These are phyloP conservation scores for Melanostigma gelatinosum DNA, from an alignment of 2,113 vertebrate genomes.

Conservation along the genomic window DNA sequence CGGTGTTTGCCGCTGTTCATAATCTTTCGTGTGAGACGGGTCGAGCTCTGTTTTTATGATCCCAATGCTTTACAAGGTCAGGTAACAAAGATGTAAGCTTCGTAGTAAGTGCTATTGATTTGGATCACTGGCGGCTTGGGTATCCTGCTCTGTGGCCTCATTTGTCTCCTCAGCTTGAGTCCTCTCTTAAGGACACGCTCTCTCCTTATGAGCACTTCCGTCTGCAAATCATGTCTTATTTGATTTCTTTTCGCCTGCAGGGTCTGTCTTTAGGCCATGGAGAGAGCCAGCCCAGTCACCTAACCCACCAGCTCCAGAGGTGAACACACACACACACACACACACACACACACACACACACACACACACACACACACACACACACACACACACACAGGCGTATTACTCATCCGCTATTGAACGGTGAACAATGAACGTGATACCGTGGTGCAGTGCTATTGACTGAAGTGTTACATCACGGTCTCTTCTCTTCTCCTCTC, in stretches of 20 bases:
- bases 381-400: constrained; percentile 11
- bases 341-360: constrained; percentile 17
- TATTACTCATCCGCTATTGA: constrained; percentile 53
- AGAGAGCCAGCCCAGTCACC: constrained; percentile 97
- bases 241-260: constrained; percentile 75
- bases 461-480: constrained; percentile 66
- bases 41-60: background rate
- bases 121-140: background rate
- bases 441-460: constrained; percentile 56
- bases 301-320: constrained; percentile 99
- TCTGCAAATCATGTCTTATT: background rate
- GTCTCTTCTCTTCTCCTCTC: constrained; percentile 45
- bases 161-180: background rate
- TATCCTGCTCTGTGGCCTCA: background rate
- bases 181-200: background rate
- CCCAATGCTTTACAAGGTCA: too few species aligned
- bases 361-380: constrained; percentile 22
- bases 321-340: constrained; percentile 64
- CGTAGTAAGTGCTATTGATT: background rate
- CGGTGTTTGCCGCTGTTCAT: background rate
- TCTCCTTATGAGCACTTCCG: background rate
- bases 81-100: background rate
- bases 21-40: background rate
- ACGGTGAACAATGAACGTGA: constrained; percentile 47
- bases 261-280: constrained; percentile 88